These are phyloP conservation scores for Clistopyga incitator DNA, from an alignment of 2,888 invertebrate species.

Conservation along the genomic window DNA sequence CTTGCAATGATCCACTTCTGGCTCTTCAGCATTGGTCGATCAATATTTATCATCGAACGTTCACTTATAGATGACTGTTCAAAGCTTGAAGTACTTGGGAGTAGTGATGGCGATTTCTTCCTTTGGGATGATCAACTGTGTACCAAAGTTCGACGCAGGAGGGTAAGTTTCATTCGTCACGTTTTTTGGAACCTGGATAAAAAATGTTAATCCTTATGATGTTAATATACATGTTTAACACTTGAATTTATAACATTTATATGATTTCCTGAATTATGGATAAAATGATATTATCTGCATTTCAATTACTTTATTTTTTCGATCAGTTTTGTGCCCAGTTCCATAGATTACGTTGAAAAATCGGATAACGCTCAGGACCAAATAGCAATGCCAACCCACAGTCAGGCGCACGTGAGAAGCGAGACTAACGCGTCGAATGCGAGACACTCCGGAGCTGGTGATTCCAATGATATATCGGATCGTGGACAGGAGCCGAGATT, in stretches of 20 bases:
- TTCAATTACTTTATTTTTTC: conserved; percentile 1
- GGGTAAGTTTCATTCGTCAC: conserved; percentile 74
- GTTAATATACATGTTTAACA: too few species aligned
- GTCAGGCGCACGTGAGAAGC: conserved; percentile 72
- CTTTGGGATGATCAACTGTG: conserved; percentile 71
- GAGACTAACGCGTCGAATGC: conserved; percentile 68
- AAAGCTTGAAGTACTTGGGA: conserved; percentile 55
- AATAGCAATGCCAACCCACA: conserved; percentile 77
- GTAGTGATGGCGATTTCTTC: conserved; percentile 61
- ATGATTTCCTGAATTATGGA: too few species aligned
- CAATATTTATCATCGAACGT: conserved; percentile 19
- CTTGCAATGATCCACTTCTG: neutral
- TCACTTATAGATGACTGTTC: conserved; percentile 65
- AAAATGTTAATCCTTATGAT: too few species aligned
- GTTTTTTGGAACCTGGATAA: too few species aligned
- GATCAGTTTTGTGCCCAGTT: conserved; percentile 84
- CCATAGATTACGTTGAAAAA: conserved; percentile 79
- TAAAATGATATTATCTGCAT: too few species aligned
- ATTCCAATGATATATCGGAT: conserved; percentile 74
- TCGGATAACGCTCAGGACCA: conserved; percentile 78
- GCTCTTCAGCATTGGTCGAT: neutral
- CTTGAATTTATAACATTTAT: too few species aligned
- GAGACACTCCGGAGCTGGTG: conserved; percentile 70
- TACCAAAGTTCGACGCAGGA: conserved; percentile 80
- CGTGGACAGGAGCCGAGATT: conserved; percentile 82